A percentile compares a stretch with the other conserved stretches of the same genome.
phyloP scores from a whole-genome alignment of 2,797 vertebrate genomes.

The Potorous gilbertii region DNA sequence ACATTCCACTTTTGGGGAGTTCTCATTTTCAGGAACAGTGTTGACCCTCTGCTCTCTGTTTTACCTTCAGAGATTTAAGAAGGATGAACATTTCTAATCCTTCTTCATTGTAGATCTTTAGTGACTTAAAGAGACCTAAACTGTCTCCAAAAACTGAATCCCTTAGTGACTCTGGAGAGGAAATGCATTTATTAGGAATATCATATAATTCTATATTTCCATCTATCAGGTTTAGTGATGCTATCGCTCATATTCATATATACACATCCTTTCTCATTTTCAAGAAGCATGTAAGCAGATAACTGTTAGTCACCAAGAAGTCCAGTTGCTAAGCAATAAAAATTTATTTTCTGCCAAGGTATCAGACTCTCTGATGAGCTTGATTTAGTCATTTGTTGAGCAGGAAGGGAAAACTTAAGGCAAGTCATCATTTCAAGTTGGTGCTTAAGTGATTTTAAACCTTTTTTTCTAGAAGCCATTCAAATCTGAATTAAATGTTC shows the following conservation, averaged over 20 bases:
- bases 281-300: slow-evolving; percentile 21
- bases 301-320: slow-evolving; percentile 63
- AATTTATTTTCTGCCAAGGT: slow-evolving; percentile 74
- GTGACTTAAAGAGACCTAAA: background rate
- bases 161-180: slow-evolving; percentile 10
- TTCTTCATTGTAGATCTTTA: background rate
- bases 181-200: background rate
- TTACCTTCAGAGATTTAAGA: background rate
- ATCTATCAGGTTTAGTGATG: slow-evolving; percentile 15
- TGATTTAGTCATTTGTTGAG: slow-evolving; percentile 76
- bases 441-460: slow-evolving; percentile 65
- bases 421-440: slow-evolving; percentile 63
- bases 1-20: background rate
- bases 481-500: slow-evolving; percentile 51
- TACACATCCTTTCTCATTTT: slow-evolving; percentile 32
- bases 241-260: slow-evolving; percentile 32
- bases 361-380: slow-evolving; percentile 70
- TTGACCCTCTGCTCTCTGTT: background rate
- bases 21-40: background rate
- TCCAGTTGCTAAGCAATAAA: slow-evolving; percentile 73
- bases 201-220: slow-evolving; percentile 15
- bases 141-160: background rate
- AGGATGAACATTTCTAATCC: background rate
- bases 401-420: slow-evolving; percentile 72
- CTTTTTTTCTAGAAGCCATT: slow-evolving; percentile 63